Percentiles rank a stretch among this genome's conserved stretches.
Conservation (phyloP, 2,113 vertebrate species). For the Rhipidura dahli region DNA sequence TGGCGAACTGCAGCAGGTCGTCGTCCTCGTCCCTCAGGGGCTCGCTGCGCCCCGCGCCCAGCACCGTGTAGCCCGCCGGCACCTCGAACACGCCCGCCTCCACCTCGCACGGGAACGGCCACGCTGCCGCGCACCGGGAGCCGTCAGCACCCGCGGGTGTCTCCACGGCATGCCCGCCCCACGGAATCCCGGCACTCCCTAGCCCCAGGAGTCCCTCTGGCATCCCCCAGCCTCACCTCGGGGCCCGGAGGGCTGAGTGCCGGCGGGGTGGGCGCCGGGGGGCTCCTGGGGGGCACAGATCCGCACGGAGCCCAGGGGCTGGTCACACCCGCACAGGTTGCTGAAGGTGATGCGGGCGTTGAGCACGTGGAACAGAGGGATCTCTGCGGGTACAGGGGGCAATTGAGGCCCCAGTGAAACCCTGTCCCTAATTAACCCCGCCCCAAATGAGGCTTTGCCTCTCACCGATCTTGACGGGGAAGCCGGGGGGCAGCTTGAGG, state of each 20-base stretch:
- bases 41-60: conserved; percentile 86
- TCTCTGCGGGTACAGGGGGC: conserved; percentile 73
- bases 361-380: conserved; percentile 95
- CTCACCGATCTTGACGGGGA: conserved; percentile 94
- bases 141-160: accelerated
- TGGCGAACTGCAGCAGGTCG: conserved; percentile 92
- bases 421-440: not conserved
- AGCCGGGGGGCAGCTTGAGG: conserved; percentile 90
- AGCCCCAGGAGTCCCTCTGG: accelerated
- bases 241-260: not conserved
- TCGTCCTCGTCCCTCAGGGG: conserved; percentile 91
- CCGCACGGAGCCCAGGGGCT: conserved; percentile 79
- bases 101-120: not conserved
- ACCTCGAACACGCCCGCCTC: conserved; percentile 88
- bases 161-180: accelerated
- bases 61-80: conserved; percentile 86
- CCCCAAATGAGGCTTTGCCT: not conserved
- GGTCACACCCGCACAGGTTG: conserved; percentile 93
- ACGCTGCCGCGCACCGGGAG: accelerated
- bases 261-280: not conserved
- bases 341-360: conserved; percentile 96
- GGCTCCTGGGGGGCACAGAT: not conserved
- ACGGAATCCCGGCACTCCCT: accelerated
- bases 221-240: not conserved
- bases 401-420: accelerated